These are phyloP conservation scores for Eira barbara DNA, from an alignment of 2,113 vertebrate genomes.

Conservation along the genomic window DNA sequence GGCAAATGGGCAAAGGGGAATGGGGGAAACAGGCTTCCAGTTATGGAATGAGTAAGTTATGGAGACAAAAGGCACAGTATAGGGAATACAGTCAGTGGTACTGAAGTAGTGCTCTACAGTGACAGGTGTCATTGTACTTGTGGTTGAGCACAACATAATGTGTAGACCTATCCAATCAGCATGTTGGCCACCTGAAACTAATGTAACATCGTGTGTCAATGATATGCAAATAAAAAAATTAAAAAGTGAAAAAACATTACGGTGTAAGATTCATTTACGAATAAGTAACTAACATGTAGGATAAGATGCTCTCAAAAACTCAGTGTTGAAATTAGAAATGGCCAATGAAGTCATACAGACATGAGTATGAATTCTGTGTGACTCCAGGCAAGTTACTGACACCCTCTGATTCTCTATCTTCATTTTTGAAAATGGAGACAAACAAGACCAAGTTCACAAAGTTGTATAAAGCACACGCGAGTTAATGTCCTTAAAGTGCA, in stretches of 20 bases:
- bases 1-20: not conserved
- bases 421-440: not conserved
- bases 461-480: not conserved
- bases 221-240: not conserved
- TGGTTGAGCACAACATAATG: not conserved
- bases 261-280: not conserved
- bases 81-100: not conserved
- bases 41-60: not conserved
- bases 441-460: not conserved
- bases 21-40: not conserved
- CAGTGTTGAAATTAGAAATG: not conserved
- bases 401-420: not conserved
- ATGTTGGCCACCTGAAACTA: not conserved
- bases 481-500: not conserved
- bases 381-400: not conserved
- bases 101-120: not conserved
- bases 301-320: not conserved
- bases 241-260: not conserved
- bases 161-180: not conserved
- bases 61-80: not conserved
- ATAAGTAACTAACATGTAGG: not conserved
- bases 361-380: not conserved
- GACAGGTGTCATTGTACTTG: not conserved
- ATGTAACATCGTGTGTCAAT: not conserved
- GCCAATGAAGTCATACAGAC: not conserved